These are phyloP conservation scores for Syritta pipiens DNA, from an alignment of 2,888 invertebrate genomes.

Conservation along the genomic window DNA sequence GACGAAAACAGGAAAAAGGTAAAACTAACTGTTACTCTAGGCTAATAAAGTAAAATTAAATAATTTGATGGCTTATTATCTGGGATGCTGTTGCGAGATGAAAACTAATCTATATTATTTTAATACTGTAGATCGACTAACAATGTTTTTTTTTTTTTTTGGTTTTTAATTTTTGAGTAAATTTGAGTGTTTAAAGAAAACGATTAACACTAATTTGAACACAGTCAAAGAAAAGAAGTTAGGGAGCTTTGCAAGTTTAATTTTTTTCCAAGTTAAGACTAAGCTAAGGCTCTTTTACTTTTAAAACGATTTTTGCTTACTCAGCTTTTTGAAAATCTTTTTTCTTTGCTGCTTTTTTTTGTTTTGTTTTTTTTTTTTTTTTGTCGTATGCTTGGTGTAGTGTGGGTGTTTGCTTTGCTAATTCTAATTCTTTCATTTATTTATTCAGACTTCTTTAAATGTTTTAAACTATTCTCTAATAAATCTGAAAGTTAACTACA, in stretches of 20 bases:
- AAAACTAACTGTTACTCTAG: conserved; percentile 78
- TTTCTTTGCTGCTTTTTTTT: conserved; percentile 8
- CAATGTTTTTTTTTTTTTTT: too few species aligned
- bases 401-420: conserved; percentile 53
- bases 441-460: too few species aligned
- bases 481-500: too few species aligned
- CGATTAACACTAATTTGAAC: conserved; percentile 2
- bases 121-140: conserved; percentile 27
- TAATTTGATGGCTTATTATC: conserved; percentile 70
- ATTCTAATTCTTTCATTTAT: background rate
- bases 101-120: conserved; percentile 8
- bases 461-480: too few species aligned
- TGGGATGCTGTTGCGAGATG: conserved; percentile 71
- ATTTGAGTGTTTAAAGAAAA: too few species aligned
- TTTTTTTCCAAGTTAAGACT: too few species aligned
- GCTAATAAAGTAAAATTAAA: conserved; percentile 61
- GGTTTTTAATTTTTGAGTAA: conserved; percentile 8
- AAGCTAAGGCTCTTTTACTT: background rate
- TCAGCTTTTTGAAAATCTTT: conserved; percentile 30
- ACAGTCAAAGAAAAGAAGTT: conserved; percentile 19
- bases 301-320: conserved; percentile 6
- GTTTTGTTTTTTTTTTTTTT: conserved; percentile 26
- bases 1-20: conserved; percentile 99
- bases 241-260: too few species aligned
- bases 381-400: conserved; percentile 56